Percentiles rank a stretch among this genome's conserved stretches.
Conservation (phyloP, 2,113 vertebrate species). For the Nothocercus julius region DNA sequence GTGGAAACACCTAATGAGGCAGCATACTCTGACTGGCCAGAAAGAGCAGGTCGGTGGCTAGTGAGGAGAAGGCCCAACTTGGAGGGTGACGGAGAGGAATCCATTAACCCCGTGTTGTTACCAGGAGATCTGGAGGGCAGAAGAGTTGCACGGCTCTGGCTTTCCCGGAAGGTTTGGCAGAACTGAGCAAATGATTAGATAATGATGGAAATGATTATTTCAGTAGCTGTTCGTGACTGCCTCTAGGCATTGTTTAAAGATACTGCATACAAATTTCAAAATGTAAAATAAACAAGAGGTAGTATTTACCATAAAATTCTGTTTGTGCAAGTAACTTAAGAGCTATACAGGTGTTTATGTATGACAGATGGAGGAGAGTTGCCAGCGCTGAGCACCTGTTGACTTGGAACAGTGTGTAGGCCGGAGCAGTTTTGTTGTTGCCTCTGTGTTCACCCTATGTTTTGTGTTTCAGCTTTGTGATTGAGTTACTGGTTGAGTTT, state of each 20-base stretch:
- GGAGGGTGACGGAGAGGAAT: neutral
- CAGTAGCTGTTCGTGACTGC: neutral
- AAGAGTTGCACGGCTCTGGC: neutral
- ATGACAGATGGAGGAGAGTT: neutral
- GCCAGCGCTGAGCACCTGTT: neutral
- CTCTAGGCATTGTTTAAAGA: neutral
- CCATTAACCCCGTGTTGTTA: neutral
- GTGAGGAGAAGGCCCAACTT: neutral
- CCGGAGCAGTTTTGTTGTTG: neutral
- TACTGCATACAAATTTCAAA: neutral
- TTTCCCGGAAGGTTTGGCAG: neutral
- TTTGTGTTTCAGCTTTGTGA: neutral
- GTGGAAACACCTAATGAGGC: neutral
- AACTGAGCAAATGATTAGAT: neutral
- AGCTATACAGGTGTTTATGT: neutral
- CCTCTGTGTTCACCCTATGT: neutral
- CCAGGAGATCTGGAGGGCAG: neutral
- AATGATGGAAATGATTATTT: neutral
- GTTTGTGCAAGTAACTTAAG: neutral
- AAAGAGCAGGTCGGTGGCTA: neutral
- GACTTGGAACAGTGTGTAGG: neutral
- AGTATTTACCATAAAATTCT: neutral
- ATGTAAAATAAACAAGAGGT: neutral
- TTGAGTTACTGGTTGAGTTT: neutral
- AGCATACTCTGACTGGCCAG: neutral